Evolutionary conservation across 2,888 invertebrate genomes (phyloP).

Genomic region (Mythimna impura): DNA sequence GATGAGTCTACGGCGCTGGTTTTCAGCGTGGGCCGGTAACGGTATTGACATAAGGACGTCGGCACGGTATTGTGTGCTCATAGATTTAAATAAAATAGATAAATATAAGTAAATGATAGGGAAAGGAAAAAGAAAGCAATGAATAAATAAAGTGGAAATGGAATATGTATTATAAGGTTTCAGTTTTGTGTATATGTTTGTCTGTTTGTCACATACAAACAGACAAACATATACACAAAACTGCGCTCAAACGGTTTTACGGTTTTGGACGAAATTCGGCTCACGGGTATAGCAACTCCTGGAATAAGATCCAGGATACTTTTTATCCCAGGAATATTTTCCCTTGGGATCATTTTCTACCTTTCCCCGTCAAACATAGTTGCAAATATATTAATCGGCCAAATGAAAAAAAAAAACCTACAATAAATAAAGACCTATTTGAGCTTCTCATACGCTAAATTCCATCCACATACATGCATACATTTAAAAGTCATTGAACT

Average conservation of each 20-base stretch:
- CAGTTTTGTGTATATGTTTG: background rate
- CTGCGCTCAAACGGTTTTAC: background rate
- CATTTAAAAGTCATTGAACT: slow-evolving; percentile 35
- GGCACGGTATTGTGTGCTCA: too few relatives aligned
- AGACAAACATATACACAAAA: too few relatives aligned
- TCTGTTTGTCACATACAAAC: too few relatives aligned
- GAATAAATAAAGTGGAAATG: too few relatives aligned
- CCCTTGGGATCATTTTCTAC: background rate
- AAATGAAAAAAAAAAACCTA: background rate
- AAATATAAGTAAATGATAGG: too few relatives aligned
- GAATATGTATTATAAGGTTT: too few relatives aligned
- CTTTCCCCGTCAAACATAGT: background rate
- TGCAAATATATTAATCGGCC: background rate
- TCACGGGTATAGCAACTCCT: background rate
- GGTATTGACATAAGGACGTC: too few relatives aligned
- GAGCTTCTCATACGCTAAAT: background rate
- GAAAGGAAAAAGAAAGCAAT: too few relatives aligned
- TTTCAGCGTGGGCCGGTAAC: too few relatives aligned
- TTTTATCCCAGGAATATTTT: background rate
- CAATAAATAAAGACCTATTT: background rate
- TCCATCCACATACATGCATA: background rate
- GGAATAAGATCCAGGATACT: background rate
- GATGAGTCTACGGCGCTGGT: too few relatives aligned
- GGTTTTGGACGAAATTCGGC: background rate
- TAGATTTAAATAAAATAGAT: too few relatives aligned